A percentile compares a stretch with the other conserved stretches of the same genome.
Conservation (phyloP, 23 tunicate species). For the Phallusia fumigata region DNA sequence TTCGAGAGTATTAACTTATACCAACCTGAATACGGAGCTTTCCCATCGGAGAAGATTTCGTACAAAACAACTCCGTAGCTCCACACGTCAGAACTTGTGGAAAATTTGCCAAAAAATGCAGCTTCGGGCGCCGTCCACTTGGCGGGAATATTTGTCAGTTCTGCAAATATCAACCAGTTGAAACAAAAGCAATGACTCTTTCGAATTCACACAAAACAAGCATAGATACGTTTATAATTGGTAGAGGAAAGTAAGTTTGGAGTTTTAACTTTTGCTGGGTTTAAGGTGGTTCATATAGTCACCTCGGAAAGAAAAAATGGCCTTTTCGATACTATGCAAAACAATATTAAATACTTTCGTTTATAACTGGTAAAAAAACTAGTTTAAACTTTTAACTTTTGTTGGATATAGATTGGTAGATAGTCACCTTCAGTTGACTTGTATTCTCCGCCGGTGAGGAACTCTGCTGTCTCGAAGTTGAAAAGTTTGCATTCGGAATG, state of each 20-base stretch:
- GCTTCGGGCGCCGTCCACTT: slow-evolving; percentile 18
- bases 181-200: no score
- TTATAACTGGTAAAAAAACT: no score
- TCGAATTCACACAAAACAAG: no score
- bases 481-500: neutral
- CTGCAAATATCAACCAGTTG: neutral
- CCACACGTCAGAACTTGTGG: slow-evolving; percentile 7
- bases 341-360: no score
- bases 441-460: neutral
- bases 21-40: neutral
- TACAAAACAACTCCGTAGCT: slow-evolving; percentile 17
- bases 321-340: no score
- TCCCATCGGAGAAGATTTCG: slow-evolving; percentile 8
- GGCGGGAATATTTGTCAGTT: neutral
- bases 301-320: no score
- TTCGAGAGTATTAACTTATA: no score
- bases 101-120: neutral
- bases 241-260: no score
- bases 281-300: no score
- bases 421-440: neutral
- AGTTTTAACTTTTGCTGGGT: no score
- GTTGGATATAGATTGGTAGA: neutral
- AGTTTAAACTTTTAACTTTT: no score
- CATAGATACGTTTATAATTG: no score
- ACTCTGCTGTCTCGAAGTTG: slow-evolving; percentile 4